Evolutionary conservation across 2,113 vertebrate genomes (phyloP).

Genomic region (Callorhinus ursinus): DNA sequence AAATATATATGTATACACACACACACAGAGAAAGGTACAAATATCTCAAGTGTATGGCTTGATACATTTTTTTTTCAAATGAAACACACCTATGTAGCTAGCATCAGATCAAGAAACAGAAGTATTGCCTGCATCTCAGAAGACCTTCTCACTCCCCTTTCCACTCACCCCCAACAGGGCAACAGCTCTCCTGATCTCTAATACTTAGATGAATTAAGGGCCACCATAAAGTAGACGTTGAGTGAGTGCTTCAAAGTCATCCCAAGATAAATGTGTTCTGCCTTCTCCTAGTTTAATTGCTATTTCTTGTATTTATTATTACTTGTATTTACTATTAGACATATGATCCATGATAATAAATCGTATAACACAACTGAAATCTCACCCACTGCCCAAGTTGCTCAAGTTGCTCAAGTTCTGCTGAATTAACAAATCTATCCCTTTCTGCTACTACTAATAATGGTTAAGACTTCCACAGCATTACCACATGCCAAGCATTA

Average conservation of each 20-base stretch:
- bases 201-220: background rate
- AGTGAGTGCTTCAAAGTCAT: background rate
- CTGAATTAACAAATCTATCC: background rate
- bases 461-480: background rate
- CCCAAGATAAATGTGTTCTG: background rate
- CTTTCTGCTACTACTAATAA: background rate
- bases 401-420: background rate
- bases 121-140: background rate
- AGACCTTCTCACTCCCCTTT: background rate
- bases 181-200: background rate
- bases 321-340: constrained; percentile 20
- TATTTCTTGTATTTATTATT: background rate
- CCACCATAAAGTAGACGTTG: background rate
- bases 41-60: background rate
- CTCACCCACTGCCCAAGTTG: background rate
- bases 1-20: no score
- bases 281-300: background rate
- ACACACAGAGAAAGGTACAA: background rate
- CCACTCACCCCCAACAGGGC: background rate
- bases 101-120: background rate
- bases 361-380: background rate
- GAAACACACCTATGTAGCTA: background rate
- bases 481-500: background rate
- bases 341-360: background rate
- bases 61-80: background rate